phyloP scores from a whole-genome alignment of 2,113 vertebrate genomes.

The Grammomys surdaster region DNA sequence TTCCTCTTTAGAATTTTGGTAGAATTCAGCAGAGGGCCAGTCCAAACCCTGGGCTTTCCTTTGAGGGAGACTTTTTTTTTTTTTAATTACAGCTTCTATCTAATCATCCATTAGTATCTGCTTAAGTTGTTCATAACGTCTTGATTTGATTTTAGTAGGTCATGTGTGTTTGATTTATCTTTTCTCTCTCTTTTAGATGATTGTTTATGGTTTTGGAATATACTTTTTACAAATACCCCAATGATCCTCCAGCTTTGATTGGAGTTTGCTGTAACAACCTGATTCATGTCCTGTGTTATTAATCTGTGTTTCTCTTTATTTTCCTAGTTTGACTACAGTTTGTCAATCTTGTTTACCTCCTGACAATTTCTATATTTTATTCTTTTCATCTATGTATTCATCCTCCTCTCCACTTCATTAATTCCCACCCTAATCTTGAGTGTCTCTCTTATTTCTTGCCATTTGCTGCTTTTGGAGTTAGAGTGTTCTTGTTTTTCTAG shows the following conservation, averaged over 20 bases:
- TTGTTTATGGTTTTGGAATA: background rate
- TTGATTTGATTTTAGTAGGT: background rate
- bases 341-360: background rate
- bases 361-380: background rate
- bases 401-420: background rate
- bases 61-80: background rate
- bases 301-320: background rate
- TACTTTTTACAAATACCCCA: background rate
- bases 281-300: background rate
- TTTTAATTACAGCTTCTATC: background rate
- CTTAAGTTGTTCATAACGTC: no score
- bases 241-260: background rate
- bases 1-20: background rate
- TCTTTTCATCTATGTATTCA: no score
- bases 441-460: background rate
- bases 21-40: background rate
- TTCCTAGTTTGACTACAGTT: background rate
- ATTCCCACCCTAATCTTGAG: background rate
- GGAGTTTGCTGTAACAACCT: background rate
- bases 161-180: background rate
- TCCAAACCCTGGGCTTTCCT: background rate
- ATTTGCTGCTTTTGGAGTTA: background rate
- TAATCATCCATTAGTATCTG: background rate
- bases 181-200: no score
- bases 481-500: background rate